Evolutionary conservation across 2,113 vertebrate genomes (phyloP).

Genomic region (Hypomesus transpacificus): DNA sequence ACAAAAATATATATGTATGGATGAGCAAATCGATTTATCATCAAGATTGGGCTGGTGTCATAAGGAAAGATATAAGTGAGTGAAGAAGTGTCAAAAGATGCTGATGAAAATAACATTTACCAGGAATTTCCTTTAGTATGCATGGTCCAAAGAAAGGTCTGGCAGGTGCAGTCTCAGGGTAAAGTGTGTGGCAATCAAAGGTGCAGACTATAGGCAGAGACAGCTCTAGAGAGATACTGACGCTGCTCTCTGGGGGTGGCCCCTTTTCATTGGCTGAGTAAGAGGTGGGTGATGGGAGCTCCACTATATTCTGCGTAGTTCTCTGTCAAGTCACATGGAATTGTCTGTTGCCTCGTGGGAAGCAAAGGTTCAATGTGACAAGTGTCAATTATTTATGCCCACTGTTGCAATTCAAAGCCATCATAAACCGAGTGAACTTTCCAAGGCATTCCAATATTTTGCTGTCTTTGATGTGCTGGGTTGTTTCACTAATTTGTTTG

Average conservation of each 20-base stretch:
- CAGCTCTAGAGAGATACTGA: constrained; percentile 2
- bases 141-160: constrained; percentile 42
- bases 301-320: constrained; percentile 11
- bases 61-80: neutral
- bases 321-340: neutral
- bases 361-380: constrained; percentile 1
- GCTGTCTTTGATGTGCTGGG: no score
- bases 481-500: no score
- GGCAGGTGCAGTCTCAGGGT: neutral
- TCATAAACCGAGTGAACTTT: no score
- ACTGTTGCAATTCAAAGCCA: no score
- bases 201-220: neutral
- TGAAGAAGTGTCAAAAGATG: neutral
- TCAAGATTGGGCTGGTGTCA: no score
- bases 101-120: constrained; percentile 41
- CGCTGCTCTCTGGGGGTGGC: neutral
- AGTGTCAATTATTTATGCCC: neutral
- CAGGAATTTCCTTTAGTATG: constrained; percentile 61
- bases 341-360: neutral
- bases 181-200: neutral
- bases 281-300: constrained; percentile 19
- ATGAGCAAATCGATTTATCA: no score
- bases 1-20: neutral
- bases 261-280: constrained; percentile 37
- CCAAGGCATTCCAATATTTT: no score